phyloP scores from a whole-genome alignment of 1,140 invertebrate genomes.

The Trachymyrmex cornetzi region DNA sequence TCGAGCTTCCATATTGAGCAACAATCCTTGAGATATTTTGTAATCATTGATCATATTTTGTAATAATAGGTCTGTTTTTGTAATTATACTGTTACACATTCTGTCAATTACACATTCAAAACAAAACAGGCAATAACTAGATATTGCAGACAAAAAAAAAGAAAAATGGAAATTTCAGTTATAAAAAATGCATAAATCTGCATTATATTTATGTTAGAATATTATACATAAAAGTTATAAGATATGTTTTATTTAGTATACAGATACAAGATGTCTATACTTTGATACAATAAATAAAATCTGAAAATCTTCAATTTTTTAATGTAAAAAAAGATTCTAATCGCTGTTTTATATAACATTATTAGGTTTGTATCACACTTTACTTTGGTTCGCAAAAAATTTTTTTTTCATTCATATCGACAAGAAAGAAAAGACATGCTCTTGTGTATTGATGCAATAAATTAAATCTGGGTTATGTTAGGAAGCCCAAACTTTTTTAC shows the following conservation, averaged over 20 bases:
- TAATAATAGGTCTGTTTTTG: background rate
- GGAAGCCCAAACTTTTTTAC: background rate
- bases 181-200: background rate
- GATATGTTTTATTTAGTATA: background rate
- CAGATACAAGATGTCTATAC: background rate
- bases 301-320: background rate
- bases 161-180: background rate
- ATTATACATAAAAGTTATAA: background rate
- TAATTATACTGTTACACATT: background rate
- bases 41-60: background rate
- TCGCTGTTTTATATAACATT: background rate
- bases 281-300: background rate
- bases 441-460: slow-evolving; percentile 7
- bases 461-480: slow-evolving; percentile 31
- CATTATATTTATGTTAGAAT: background rate
- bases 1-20: background rate
- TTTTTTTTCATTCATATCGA: background rate
- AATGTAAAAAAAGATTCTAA: background rate
- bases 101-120: background rate
- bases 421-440: background rate
- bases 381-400: background rate
- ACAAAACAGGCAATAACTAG: background rate
- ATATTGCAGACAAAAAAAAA: background rate
- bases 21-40: background rate
- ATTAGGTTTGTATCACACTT: background rate